Conservation (phyloP, 1,140 invertebrate species). For the Procambarus virginalis region DNA sequence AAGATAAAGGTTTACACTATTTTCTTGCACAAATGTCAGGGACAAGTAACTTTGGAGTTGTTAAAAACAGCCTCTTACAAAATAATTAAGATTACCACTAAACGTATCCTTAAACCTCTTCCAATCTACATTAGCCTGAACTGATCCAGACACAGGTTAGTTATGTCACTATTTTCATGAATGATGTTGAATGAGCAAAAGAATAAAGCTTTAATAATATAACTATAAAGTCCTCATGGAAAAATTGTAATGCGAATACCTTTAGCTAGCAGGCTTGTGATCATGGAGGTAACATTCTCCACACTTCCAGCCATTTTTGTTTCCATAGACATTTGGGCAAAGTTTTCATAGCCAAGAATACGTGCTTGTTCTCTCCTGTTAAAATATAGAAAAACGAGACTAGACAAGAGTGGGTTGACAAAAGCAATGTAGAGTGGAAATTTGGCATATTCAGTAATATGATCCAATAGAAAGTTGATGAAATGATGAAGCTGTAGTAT, state of each 20-base stretch:
- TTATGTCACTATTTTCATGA: too few species aligned
- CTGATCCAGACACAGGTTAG: too few species aligned
- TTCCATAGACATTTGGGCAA: conserved; percentile 91
- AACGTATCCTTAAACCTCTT: too few species aligned
- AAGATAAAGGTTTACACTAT: conserved; percentile 16
- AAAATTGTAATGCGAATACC: conserved; percentile 61
- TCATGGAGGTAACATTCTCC: conserved; percentile 84
- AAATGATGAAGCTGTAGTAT: too few species aligned
- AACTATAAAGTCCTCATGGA: not conserved
- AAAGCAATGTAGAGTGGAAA: too few species aligned
- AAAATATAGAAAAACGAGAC: conserved; percentile 38
- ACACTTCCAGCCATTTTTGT: conserved; percentile 93
- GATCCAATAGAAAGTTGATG: too few species aligned
- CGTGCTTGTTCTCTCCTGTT: conserved; percentile 82
- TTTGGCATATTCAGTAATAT: too few species aligned
- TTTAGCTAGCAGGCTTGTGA: conserved; percentile 79
- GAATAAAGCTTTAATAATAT: not conserved
- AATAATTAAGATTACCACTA: too few species aligned
- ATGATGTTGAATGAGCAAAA: not conserved
- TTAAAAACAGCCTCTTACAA: too few species aligned
- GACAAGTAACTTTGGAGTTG: too few species aligned
- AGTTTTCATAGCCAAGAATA: conserved; percentile 86
- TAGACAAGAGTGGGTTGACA: too few species aligned
- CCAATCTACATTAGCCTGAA: too few species aligned
- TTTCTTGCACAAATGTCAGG: not conserved